Percentiles rank a stretch among this genome's conserved stretches.
Conservation (phyloP, 1,140 invertebrate genomes). For the Atopsyche davidsoni region DNA sequence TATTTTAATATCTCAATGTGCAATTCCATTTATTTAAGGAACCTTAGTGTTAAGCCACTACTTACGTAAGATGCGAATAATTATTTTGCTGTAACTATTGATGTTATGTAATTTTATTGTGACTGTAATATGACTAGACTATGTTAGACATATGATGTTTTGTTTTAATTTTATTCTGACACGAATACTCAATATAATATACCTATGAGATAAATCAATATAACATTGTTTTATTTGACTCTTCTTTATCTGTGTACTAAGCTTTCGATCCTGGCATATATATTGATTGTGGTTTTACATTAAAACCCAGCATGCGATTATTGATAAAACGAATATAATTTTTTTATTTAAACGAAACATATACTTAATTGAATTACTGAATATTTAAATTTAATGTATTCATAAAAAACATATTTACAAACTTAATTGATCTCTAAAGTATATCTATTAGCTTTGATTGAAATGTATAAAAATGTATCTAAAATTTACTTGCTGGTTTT, state of each 20-base stretch:
- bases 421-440: no score
- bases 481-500: no score
- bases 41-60: background rate
- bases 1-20: slow-evolving; percentile 26
- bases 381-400: no score
- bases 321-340: no score
- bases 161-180: slow-evolving; percentile 28
- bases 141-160: slow-evolving; percentile 19
- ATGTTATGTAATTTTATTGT: slow-evolving; percentile 26
- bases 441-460: no score
- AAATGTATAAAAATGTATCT: no score
- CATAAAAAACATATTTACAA: background rate
- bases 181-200: slow-evolving; percentile 29
- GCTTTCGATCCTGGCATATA: no score
- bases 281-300: no score
- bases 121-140: slow-evolving; percentile 16
- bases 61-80: background rate
- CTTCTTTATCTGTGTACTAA: no score
- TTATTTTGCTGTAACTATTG: slow-evolving; percentile 22
- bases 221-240: background rate
- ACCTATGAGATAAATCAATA: background rate
- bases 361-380: slow-evolving; percentile 4
- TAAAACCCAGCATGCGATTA: no score
- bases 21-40: slow-evolving; percentile 24
- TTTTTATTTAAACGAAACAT: slow-evolving; percentile 14